phyloP scores from a whole-genome alignment of 2,888 invertebrate genomes.

The Aphidoletes aphidimyza region DNA sequence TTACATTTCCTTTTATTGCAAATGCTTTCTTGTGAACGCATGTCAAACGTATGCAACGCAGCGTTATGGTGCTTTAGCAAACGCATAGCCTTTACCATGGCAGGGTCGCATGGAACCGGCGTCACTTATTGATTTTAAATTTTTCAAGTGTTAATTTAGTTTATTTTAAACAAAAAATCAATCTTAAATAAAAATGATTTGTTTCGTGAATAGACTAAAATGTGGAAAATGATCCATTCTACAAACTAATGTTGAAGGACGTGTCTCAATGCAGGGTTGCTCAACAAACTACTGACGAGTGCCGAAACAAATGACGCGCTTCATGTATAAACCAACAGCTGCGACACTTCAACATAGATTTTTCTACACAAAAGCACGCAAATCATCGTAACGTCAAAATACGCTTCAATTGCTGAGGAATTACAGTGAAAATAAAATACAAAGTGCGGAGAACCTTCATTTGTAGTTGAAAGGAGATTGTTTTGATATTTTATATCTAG shows the following conservation, averaged over 20 bases:
- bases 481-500: constrained; percentile 5
- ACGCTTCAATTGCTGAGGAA: neutral
- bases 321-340: neutral
- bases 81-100: too few species aligned
- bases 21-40: neutral
- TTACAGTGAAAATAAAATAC: neutral
- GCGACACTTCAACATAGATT: neutral
- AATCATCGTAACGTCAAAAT: constrained; percentile 18
- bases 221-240: too few species aligned
- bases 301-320: neutral
- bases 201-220: too few species aligned
- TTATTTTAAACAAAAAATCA: too few species aligned
- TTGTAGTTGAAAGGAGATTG: constrained; percentile 28
- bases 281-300: neutral
- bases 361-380: neutral
- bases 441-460: neutral
- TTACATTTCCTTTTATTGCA: constrained; percentile 18
- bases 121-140: too few species aligned
- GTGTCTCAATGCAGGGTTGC: neutral
- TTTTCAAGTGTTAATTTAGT: too few species aligned
- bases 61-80: neutral
- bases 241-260: neutral
- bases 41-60: neutral
- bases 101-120: neutral
- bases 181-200: too few species aligned